A percentile compares a stretch with the other conserved stretches of the same genome.
Conservation (phyloP, 2,797 vertebrate species). For the Neomorphus geoffroyi region DNA sequence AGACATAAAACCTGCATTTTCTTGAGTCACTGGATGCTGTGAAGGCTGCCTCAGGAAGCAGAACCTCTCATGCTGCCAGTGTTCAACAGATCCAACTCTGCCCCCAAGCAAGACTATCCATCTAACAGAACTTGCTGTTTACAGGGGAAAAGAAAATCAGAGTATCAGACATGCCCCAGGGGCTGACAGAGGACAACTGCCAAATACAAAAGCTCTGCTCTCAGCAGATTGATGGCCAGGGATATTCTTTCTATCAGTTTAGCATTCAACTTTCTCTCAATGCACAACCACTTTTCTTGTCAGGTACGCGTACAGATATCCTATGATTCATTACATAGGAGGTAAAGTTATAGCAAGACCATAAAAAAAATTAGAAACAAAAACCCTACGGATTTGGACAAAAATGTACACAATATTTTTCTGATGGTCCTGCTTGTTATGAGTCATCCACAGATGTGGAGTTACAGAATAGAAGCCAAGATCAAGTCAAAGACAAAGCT, state of each 20-base stretch:
- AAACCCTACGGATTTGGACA: conserved; percentile 18
- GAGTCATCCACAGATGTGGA: conserved; percentile 70
- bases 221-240: conserved; percentile 15
- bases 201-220: conserved; percentile 44
- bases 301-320: background rate
- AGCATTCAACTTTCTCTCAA: background rate
- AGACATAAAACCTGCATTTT: background rate
- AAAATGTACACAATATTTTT: conserved; percentile 49
- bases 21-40: background rate
- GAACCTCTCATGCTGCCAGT: background rate
- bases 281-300: background rate
- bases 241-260: conserved; percentile 24
- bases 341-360: background rate
- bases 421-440: conserved; percentile 48
- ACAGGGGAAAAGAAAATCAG: conserved; percentile 7
- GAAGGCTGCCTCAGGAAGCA: background rate
- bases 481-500: conserved; percentile 65
- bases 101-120: background rate
- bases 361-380: conserved; percentile 24
- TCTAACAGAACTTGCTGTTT: conserved; percentile 18
- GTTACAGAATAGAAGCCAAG: conserved; percentile 56
- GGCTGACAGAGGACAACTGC: conserved; percentile 28
- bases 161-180: background rate
- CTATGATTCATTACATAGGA: conserved; percentile 8
- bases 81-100: background rate